phyloP scores from a whole-genome alignment of 1,140 invertebrate species.

The Zaprionus ornatus region DNA sequence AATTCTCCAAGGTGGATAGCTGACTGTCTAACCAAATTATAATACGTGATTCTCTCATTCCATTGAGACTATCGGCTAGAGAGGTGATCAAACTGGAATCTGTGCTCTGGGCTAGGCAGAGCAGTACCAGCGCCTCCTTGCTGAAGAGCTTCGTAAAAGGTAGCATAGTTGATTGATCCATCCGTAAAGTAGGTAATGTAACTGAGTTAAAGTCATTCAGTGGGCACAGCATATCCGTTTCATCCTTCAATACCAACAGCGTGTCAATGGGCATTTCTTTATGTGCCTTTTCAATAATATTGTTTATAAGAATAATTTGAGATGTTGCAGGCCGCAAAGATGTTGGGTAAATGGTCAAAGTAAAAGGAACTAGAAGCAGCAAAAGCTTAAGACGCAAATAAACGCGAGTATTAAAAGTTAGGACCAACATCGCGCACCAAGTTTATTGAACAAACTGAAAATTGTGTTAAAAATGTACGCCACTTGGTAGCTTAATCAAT shows the following conservation, averaged over 20 bases:
- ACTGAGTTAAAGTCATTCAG: background rate
- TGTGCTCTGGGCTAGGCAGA: background rate
- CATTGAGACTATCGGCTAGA: slow-evolving; percentile 11
- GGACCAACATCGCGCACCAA: slow-evolving; percentile 24
- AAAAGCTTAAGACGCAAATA: background rate
- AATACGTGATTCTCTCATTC: slow-evolving; percentile 4
- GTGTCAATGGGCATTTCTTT: background rate
- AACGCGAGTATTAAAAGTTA: background rate
- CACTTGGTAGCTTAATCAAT: background rate
- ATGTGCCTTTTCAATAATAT: background rate
- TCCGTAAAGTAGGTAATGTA: background rate
- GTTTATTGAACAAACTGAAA: slow-evolving; percentile 1
- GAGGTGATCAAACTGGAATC: background rate
- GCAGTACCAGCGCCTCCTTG: background rate
- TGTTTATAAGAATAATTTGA: background rate
- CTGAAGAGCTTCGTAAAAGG: background rate
- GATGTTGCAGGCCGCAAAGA: background rate
- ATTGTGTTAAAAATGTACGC: background rate
- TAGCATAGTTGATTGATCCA: background rate
- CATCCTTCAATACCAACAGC: slow-evolving; percentile 6
- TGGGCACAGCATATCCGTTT: background rate
- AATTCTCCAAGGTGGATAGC: too few relatives aligned
- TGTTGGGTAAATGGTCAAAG: background rate
- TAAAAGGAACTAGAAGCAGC: background rate
- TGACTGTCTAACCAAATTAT: slow-evolving; percentile 1